A percentile compares a stretch with the other conserved stretches of the same genome.
Evolutionary conservation across 2,113 vertebrate genomes (phyloP).

Genomic region (Corydoras maculifer): DNA sequence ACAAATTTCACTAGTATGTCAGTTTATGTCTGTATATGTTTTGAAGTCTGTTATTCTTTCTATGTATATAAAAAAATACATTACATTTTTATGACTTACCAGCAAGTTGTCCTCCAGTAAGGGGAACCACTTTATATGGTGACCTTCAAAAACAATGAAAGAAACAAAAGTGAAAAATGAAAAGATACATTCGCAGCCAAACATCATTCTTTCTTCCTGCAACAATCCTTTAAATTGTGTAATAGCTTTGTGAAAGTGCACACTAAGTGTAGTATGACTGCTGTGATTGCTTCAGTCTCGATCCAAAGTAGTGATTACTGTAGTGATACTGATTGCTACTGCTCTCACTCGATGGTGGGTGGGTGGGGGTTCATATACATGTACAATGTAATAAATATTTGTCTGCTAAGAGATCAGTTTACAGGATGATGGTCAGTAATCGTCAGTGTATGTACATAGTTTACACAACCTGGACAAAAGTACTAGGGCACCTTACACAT

Average conservation of each 20-base stretch:
- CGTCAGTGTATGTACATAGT: too few relatives aligned
- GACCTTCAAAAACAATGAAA: slow-evolving; percentile 71
- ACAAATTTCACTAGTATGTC: too few relatives aligned
- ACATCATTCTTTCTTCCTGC: slow-evolving; percentile 10
- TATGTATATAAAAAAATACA: too few relatives aligned
- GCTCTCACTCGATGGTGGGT: neutral
- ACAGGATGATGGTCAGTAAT: too few relatives aligned
- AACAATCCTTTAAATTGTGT: slow-evolving; percentile 1
- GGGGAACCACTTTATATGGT: slow-evolving; percentile 79
- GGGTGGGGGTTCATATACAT: too few relatives aligned
- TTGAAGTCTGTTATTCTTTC: too few relatives aligned
- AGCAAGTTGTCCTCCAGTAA: slow-evolving; percentile 68
- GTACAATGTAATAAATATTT: too few relatives aligned
- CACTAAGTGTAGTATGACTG: slow-evolving; percentile 6
- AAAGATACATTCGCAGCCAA: slow-evolving; percentile 12
- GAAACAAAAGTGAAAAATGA: slow-evolving; percentile 21
- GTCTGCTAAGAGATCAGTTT: too few relatives aligned
- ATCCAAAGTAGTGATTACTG: slow-evolving; percentile 12
- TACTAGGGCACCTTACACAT: too few relatives aligned
- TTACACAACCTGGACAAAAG: too few relatives aligned
- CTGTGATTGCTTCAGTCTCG: slow-evolving; percentile 7
- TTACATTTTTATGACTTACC: slow-evolving; percentile 61
- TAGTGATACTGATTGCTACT: neutral
- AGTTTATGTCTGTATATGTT: too few relatives aligned
- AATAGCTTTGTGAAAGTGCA: neutral